Evolutionary conservation across 2,113 vertebrate genomes (phyloP).

Genomic region (Scopus umbretta): DNA sequence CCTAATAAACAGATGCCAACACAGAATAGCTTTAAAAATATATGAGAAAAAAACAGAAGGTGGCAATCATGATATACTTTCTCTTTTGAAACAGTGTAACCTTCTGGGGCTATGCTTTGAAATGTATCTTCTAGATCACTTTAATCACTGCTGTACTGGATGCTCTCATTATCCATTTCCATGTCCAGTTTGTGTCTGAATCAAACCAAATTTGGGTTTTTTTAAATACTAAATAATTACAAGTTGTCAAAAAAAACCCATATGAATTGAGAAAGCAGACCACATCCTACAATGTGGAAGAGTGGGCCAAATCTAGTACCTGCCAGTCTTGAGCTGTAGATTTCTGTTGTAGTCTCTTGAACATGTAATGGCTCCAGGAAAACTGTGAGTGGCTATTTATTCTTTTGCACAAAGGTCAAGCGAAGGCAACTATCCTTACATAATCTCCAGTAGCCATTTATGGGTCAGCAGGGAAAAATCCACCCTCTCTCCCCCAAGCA

Average conservation of each 20-base stretch:
- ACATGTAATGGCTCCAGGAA: background rate
- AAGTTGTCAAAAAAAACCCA: background rate
- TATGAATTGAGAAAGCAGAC: background rate
- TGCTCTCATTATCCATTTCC: background rate
- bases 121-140: background rate
- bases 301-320: background rate
- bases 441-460: too few relatives aligned
- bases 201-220: background rate
- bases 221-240: background rate
- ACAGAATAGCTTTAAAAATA: background rate
- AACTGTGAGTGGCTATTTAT: background rate
- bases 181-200: background rate
- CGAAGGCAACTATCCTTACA: background rate
- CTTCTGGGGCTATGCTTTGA: background rate
- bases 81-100: background rate
- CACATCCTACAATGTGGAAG: background rate
- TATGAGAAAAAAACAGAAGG: background rate
- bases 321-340: background rate
- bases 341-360: background rate
- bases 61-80: background rate
- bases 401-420: background rate
- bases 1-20: background rate
- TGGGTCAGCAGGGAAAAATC: background rate
- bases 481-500: background rate
- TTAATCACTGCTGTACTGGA: background rate